These are phyloP conservation scores for Eudemis profundana DNA, from an alignment of 2,888 invertebrate genomes.

Conservation along the genomic window DNA sequence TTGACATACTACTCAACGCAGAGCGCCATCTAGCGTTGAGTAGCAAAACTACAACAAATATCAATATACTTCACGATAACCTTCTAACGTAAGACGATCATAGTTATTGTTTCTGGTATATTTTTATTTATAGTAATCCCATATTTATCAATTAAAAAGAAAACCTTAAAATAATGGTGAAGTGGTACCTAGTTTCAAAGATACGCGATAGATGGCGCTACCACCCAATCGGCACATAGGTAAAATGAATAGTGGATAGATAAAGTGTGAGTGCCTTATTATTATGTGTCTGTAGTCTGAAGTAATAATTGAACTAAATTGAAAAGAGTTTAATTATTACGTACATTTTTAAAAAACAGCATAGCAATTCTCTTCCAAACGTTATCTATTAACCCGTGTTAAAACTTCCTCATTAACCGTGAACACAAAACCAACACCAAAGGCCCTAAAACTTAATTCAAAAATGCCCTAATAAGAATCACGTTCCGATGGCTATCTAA, in stretches of 20 bases:
- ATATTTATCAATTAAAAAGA: background rate
- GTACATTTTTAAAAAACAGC: no score
- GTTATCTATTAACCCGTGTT: background rate
- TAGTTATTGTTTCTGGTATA: no score
- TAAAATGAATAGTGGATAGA: no score
- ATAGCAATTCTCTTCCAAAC: no score
- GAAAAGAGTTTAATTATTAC: no score
- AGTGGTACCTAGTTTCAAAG: background rate
- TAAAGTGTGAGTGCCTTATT: no score
- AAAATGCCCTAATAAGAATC: constrained; percentile 59
- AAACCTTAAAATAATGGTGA: background rate
- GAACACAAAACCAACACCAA: constrained; percentile 38
- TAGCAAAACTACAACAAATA: constrained; percentile 59
- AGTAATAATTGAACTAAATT: no score
- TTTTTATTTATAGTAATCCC: no score
- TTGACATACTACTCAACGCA: background rate
- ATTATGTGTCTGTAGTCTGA: no score
- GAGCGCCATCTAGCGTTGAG: constrained; percentile 72
- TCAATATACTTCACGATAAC: constrained; percentile 19
- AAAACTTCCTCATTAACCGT: constrained; percentile 17
- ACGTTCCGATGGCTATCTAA: constrained; percentile 67
- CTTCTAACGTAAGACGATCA: no score
- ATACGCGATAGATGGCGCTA: background rate
- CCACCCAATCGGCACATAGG: background rate
- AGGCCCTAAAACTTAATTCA: constrained; percentile 56